Conservation (phyloP, 2,113 vertebrate species). For the Xiphophorus hellerii region DNA sequence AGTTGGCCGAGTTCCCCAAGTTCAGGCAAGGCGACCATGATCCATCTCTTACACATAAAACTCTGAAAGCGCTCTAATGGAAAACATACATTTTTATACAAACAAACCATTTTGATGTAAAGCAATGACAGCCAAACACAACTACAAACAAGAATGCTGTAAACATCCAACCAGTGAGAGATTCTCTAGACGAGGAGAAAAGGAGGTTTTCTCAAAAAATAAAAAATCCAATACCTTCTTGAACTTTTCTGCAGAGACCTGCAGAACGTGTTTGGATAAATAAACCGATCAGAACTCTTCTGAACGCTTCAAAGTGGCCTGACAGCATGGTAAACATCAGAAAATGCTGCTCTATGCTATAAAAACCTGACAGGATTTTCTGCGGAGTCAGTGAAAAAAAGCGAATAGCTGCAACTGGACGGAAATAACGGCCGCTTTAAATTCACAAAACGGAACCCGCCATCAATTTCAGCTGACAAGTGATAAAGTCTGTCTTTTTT, state of each 20-base stretch:
- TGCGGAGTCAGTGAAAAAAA: neutral
- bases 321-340: neutral
- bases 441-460: slow-evolving; percentile 3
- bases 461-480: slow-evolving; percentile 22
- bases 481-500: slow-evolving; percentile 19
- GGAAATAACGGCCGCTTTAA: slow-evolving; percentile 20
- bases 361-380: neutral
- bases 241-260: slow-evolving; percentile 17
- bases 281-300: neutral
- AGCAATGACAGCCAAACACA: neutral
- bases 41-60: neutral
- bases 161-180: neutral
- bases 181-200: neutral
- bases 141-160: neutral
- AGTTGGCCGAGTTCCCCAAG: neutral
- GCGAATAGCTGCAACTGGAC: neutral
- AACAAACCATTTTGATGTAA: neutral
- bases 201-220: neutral
- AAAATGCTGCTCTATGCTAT: neutral
- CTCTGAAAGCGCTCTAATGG: neutral
- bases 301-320: neutral
- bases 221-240: neutral
- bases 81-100: neutral
- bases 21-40: neutral
- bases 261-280: slow-evolving; percentile 4